Base-by-base conservation (phyloP, 2,888 invertebrate species). In the Heliconius cydno region DNA sequence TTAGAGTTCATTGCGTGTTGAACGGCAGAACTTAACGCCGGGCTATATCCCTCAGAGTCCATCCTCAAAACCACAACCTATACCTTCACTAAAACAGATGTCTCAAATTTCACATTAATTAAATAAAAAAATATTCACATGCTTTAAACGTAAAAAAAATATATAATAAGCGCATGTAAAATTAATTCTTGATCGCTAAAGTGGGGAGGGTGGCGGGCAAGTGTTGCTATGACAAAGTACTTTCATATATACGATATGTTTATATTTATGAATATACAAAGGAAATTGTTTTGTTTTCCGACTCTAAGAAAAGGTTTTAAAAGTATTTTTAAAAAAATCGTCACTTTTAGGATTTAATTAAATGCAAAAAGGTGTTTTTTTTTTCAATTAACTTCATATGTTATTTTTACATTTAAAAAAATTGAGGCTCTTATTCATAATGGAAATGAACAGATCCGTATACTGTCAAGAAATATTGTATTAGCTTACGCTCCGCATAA, bases 101-200 rank as follows among this genome's bases (percentile, higher is more conserved):
- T 41, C 41, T 13, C 13, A 13, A 41, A 13, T 46, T 34, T 34
- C 9, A 34, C 0, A 34, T 6, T 19, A 46, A 46, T 15, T 1
- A 46, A 46, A 46, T 15, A 46, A 15, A 46, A 19, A 1, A 5
- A 9, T 15, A 1, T 4, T 46, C 13, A 46, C 15, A 46, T 46
- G 13, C 46, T 13, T 15, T 15, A 46, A 46, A 46, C 38, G 38
- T 38, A 60, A 74, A 67, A 74, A 63, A 73, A 3, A 30, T 25
- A 57, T 57, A 22, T 38, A 75, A 65, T 63, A 74, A 75, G 41
- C 41, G 65, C 41, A 75, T 46, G 65, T 75, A 75, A 75, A 65
- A 41, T 75, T 65, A 41, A 75, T 75, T 75, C 65, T 75, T 75
- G 75, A 65, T 41, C 41, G 75, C 41, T 65, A 46, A 19, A 41